Evolutionary conservation across 2,888 invertebrate genomes (phyloP).

Genomic region (Carcina quercana): DNA sequence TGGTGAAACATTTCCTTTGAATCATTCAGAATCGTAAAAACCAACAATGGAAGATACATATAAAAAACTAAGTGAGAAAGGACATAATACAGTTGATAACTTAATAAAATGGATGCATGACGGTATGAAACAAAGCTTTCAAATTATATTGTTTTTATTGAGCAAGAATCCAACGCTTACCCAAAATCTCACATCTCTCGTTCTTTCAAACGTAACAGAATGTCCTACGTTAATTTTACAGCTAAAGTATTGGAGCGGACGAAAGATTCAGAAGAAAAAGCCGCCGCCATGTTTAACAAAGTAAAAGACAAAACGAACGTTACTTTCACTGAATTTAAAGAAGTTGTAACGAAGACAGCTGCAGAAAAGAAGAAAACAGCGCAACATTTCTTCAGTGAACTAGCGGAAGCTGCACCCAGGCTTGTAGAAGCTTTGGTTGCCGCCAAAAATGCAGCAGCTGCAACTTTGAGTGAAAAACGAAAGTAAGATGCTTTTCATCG

Average conservation of each 20-base stretch:
- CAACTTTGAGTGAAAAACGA: neutral
- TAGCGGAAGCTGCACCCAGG: neutral
- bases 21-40: neutral
- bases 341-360: slow-evolving; percentile 27
- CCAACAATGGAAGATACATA: neutral
- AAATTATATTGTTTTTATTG: neutral
- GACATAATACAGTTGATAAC: slow-evolving; percentile 1
- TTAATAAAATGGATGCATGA: neutral
- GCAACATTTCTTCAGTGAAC: slow-evolving; percentile 22
- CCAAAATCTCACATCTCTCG: neutral
- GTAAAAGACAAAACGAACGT: slow-evolving; percentile 20
- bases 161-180: neutral
- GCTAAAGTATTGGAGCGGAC: slow-evolving; percentile 32
- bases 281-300: slow-evolving; percentile 27
- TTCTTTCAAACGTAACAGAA: neutral
- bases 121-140: neutral
- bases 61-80: neutral
- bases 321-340: slow-evolving; percentile 30
- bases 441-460: no score
- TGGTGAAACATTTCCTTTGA: neutral
- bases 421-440: no score
- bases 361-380: slow-evolving; percentile 26
- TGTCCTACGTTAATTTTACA: slow-evolving; percentile 4
- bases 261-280: slow-evolving; percentile 30
- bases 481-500: no score